Conservation (phyloP, 2,113 vertebrate genomes). For the Pristiophorus japonicus region DNA sequence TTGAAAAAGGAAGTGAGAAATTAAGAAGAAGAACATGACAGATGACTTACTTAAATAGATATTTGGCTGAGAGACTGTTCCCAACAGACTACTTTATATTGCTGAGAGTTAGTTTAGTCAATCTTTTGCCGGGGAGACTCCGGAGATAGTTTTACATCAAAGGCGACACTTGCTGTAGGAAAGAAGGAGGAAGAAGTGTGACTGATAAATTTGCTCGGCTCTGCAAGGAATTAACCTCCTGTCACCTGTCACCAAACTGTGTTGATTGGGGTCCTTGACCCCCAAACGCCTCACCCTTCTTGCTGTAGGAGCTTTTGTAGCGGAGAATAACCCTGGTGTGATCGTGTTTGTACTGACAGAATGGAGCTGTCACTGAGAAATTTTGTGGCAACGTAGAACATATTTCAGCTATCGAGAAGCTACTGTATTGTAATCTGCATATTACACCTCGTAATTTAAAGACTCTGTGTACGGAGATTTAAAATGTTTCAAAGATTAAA, state of each 20-base stretch:
- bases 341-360: constrained; percentile 9
- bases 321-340: not conserved
- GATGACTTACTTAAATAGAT: not conserved
- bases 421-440: not conserved
- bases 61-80: not conserved
- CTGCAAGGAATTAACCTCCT: not conserved
- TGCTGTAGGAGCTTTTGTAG: not conserved
- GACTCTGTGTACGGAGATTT: not conserved
- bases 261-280: constrained; percentile 6
- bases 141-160: not conserved
- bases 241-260: not conserved
- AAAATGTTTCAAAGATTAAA: not conserved
- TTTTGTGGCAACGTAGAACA: not conserved
- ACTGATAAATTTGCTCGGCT: not conserved
- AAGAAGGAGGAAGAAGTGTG: not conserved
- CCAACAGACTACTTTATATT: not conserved
- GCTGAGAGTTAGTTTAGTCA: not conserved
- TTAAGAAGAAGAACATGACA: not conserved
- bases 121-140: not conserved
- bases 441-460: not conserved
- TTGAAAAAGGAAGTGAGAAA: not conserved
- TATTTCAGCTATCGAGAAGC: not conserved
- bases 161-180: not conserved
- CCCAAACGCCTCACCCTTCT: not conserved
- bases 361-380: not conserved